phyloP scores from a whole-genome alignment of 2,113 vertebrate genomes.

The Siphamia tubifer region DNA sequence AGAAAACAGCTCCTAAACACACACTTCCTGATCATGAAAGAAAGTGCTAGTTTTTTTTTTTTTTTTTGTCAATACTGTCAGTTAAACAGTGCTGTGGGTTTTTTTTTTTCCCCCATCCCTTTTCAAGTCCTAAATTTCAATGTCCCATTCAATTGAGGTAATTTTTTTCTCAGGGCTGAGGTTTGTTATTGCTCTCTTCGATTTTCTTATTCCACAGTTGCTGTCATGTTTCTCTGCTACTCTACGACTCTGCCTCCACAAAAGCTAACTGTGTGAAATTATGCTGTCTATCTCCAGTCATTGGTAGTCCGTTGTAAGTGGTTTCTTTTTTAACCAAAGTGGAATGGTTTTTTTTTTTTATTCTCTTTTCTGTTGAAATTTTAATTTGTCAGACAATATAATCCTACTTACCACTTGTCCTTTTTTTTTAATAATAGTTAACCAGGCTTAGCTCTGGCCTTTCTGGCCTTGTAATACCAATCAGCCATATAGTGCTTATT shows the following conservation, averaged over 20 bases:
- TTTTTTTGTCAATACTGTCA: slow-evolving; percentile 3
- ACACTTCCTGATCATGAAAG: slow-evolving; percentile 1
- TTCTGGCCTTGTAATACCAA: background rate
- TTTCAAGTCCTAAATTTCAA: slow-evolving; percentile 22
- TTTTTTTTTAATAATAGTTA: slow-evolving; percentile 19
- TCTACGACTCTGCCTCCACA: slow-evolving; percentile 47
- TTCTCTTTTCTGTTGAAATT: slow-evolving; percentile 25
- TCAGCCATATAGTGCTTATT: background rate
- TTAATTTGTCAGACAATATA: slow-evolving; percentile 47
- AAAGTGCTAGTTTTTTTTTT: background rate
- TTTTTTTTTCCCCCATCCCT: slow-evolving; percentile 1
- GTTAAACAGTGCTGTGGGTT: slow-evolving; percentile 3
- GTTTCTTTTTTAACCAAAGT: slow-evolving; percentile 50
- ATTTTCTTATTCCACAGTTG: slow-evolving; percentile 52
- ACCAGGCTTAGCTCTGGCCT: slow-evolving; percentile 7
- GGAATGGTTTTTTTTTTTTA: slow-evolving; percentile 51
- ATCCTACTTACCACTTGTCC: slow-evolving; percentile 2
- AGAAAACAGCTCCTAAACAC: background rate
- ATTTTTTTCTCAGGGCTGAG: background rate
- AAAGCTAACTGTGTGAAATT: slow-evolving; percentile 70
- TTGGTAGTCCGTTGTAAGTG: slow-evolving; percentile 53
- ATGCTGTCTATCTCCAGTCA: slow-evolving; percentile 60
- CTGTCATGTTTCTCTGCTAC: slow-evolving; percentile 49
- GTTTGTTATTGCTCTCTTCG: slow-evolving; percentile 40
- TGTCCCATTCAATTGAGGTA: slow-evolving; percentile 12